Percentiles rank a stretch among this genome's conserved stretches.
phyloP scores from a whole-genome alignment of 2,888 invertebrate species.

The Liodrosophila aerea region DNA sequence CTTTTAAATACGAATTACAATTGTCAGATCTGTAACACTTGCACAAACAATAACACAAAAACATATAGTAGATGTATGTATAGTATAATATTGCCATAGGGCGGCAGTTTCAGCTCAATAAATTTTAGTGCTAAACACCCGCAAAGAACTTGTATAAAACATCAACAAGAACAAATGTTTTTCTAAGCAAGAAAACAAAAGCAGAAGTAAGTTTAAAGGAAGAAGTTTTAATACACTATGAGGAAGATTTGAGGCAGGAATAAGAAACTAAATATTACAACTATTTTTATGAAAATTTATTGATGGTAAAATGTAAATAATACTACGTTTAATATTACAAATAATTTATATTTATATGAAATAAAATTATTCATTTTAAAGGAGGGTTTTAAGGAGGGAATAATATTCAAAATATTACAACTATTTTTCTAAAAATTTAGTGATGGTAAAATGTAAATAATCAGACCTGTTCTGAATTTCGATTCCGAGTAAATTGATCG shows the following conservation, averaged over 20 bases:
- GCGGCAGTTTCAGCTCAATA: constrained; percentile 39
- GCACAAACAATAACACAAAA: constrained; percentile 16
- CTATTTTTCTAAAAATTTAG: too few species aligned
- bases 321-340: too few species aligned
- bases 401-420: too few species aligned
- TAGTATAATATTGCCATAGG: background rate
- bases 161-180: constrained; percentile 29
- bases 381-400: too few species aligned
- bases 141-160: constrained; percentile 35
- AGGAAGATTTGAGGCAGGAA: background rate
- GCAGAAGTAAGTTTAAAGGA: constrained; percentile 14
- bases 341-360: too few species aligned
- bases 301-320: too few species aligned
- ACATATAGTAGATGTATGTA: background rate
- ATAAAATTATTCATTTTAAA: too few species aligned
- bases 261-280: background rate
- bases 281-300: background rate
- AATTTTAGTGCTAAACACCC: constrained; percentile 25
- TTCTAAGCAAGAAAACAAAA: constrained; percentile 11
- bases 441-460: too few species aligned
- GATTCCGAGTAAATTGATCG: too few species aligned
- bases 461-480: too few species aligned
- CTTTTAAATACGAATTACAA: constrained; percentile 50
- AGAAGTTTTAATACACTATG: constrained; percentile 4
- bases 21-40: constrained; percentile 29